phyloP scores from a whole-genome alignment of 2,888 invertebrate species.

The Andricus curvator region DNA sequence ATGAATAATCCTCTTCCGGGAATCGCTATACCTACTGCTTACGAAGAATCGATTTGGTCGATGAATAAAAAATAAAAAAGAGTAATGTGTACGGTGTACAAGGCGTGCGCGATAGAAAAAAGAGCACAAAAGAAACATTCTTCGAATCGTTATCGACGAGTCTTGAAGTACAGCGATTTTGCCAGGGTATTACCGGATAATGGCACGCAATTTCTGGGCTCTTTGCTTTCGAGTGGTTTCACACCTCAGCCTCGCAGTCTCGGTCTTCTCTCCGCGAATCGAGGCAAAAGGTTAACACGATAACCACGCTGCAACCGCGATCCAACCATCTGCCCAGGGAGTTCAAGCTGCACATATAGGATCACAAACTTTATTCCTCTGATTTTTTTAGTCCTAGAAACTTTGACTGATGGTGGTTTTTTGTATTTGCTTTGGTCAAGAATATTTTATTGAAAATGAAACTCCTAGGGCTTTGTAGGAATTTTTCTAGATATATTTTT shows the following conservation, averaged over 20 bases:
- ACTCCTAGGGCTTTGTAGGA: neutral
- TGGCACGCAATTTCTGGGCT: conserved; percentile 77
- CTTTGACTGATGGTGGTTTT: conserved; percentile 32
- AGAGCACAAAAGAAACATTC: conserved; percentile 61
- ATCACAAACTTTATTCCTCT: too few species aligned
- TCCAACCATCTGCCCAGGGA: conserved; percentile 56
- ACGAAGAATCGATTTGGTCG: conserved; percentile 22
- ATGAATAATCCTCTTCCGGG: conserved; percentile 9
- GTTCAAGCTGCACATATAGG: conserved; percentile 32
- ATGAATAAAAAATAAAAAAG: conserved; percentile 32
- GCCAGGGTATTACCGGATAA: conserved; percentile 73
- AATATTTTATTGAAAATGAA: conserved; percentile 10
- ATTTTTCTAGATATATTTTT: neutral
- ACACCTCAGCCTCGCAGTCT: conserved; percentile 68
- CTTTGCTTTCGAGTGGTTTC: conserved; percentile 78
- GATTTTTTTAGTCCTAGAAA: neutral
- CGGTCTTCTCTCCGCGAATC: conserved; percentile 54
- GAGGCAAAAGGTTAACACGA: conserved; percentile 77
- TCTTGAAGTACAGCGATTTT: conserved; percentile 61
- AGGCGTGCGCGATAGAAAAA: conserved; percentile 26
- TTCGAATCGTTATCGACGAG: conserved; percentile 69
- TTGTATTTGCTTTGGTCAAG: neutral
- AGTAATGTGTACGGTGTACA: conserved; percentile 26
- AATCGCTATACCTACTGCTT: conserved; percentile 17
- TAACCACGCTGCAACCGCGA: conserved; percentile 75